These are phyloP conservation scores for Tenebrosternarchus preto DNA, from an alignment of 2,113 vertebrate genomes.

Conservation along the genomic window DNA sequence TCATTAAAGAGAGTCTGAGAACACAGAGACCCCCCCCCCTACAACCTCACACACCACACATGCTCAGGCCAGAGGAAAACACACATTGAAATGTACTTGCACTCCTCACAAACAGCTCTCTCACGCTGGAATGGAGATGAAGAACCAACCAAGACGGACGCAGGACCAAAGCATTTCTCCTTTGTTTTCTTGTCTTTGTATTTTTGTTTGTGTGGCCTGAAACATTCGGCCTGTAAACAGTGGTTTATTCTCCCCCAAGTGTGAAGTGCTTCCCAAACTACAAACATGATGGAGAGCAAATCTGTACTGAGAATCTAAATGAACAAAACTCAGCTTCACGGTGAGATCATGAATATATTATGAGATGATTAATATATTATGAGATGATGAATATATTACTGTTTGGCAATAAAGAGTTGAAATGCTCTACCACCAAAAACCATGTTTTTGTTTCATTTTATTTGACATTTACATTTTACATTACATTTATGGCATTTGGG, in stretches of 20 bases:
- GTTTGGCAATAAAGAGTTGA: too few relatives aligned
- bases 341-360: not conserved
- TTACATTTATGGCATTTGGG: too few relatives aligned
- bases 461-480: too few relatives aligned
- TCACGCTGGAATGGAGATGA: slow-evolving; percentile 62
- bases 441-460: too few relatives aligned
- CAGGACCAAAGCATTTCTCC: slow-evolving; percentile 42
- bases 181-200: not conserved
- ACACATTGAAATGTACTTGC: slow-evolving; percentile 46
- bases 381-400: not conserved
- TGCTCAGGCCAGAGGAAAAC: slow-evolving; percentile 35
- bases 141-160: slow-evolving; percentile 63
- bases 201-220: slow-evolving; percentile 22
- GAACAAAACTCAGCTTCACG: not conserved
- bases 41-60: slow-evolving; percentile 11
- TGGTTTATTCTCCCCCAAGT: not conserved
- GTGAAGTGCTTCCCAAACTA: not conserved
- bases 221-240: slow-evolving; percentile 38
- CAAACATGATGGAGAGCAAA: not conserved
- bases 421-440: too few relatives aligned
- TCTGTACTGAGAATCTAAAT: not conserved
- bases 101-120: slow-evolving; percentile 51
- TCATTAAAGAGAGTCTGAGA: slow-evolving; percentile 38
- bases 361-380: not conserved
- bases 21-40: slow-evolving; percentile 28